Evolutionary conservation across 35 echinoderm and acorn worm genomes (phyloP), one percentile per base, ranked within the genome.

Genomic region (Patiria miniata): DNA sequence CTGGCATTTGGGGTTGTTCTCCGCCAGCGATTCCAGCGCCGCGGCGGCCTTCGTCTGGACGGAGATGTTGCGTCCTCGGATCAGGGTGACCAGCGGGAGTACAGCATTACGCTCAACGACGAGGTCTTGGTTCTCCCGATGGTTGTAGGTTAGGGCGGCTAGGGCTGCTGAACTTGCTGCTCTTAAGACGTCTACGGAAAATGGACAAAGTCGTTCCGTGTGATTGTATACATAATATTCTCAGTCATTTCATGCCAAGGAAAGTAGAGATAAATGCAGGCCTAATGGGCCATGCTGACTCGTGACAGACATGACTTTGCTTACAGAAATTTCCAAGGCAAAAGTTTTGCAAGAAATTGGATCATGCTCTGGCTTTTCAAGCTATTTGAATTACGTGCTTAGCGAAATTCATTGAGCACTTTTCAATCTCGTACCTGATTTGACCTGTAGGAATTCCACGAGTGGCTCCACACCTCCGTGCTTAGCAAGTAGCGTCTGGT

Each of bases 41-140:
- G 92, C 89, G 0, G 96, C 96, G 1, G 96, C 92, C 50, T 95
- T 99, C 53, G 94, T 93, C 83, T 99, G 96, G 2, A 99, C 96
- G 34, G 90, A 78, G 86, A 99, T 86, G 78, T 99, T 99, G 33
- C 93, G 90, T 36, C 90, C 83, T 83, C 91, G 94, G 55, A 99
- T 39, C 14, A 99, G 93, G 1, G 80, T 58, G 14, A 99, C 96
- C 56, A 99, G 61, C 29, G 96, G 96, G 37, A 92, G 61, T 12
- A 94, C 96, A n/a, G 93, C 96, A 29, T 86, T 93, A 17, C 84
- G 69, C 22, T 79, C 73, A 8, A 97, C 83, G 1, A 93, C 78
- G 0, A 77, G 51, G 80, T 92, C 87, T 37, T 99, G 96, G 54
- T 99, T 99, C 36, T 92, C 83, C n/a, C 59, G 50, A 79, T 99